Evolutionary conservation across 2,888 invertebrate genomes (phyloP).

Genomic region (Dromius quadrimaculatus): DNA sequence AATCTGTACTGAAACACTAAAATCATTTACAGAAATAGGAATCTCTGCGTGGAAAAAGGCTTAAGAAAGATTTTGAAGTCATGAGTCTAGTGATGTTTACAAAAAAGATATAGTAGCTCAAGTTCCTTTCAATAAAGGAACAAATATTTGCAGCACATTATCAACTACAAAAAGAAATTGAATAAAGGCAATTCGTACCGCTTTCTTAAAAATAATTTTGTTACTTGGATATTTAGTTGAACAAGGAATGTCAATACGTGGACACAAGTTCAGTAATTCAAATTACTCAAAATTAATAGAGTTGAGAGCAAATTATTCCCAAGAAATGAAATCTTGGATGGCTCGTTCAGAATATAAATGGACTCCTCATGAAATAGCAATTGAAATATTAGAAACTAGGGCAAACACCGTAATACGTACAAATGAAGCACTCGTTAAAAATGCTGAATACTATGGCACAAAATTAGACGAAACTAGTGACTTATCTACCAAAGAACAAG

Average conservation of each 20-base stretch:
- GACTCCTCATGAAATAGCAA: conserved; percentile 36
- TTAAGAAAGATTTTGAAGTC: neutral
- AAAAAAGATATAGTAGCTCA: neutral
- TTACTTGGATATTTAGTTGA: conserved; percentile 24
- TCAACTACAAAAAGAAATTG: neutral
- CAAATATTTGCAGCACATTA: neutral
- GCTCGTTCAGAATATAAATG: conserved; percentile 24
- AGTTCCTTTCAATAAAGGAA: neutral
- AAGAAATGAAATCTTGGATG: conserved; percentile 39
- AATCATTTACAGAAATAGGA: neutral
- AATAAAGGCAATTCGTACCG: neutral
- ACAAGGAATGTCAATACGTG: conserved; percentile 29
- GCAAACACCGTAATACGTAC: neutral
- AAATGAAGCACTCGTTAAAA: conserved; percentile 36
- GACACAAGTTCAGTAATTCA: conserved; percentile 31
- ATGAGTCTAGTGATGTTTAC: neutral
- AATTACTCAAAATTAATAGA: conserved; percentile 34
- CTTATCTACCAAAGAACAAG: neutral
- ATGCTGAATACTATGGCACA: conserved; percentile 15
- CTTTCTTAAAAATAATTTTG: conserved; percentile 15
- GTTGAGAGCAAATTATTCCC: conserved; percentile 21
- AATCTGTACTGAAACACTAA: neutral
- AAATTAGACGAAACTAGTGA: conserved; percentile 1
- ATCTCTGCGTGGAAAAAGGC: conserved; percentile 8
- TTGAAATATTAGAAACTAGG: conserved; percentile 21